A percentile compares a stretch with the other conserved stretches of the same genome.
phyloP scores from a whole-genome alignment of 2,113 vertebrate species.

The Heterotis niloticus region DNA sequence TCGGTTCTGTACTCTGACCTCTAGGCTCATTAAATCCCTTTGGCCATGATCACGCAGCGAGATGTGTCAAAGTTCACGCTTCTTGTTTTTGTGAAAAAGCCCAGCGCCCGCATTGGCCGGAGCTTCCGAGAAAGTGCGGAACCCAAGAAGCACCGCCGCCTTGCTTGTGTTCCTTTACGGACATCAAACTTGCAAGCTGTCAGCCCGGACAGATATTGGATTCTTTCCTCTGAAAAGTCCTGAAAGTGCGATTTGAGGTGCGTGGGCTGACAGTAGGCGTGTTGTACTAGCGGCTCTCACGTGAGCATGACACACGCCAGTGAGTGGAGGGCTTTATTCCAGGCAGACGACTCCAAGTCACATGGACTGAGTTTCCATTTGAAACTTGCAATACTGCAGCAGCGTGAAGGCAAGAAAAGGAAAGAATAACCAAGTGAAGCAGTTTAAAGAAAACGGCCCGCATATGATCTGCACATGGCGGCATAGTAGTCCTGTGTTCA shows the following conservation, averaged over 20 bases:
- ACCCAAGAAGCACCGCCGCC: background rate
- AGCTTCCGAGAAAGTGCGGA: no score
- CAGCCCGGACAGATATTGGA: background rate
- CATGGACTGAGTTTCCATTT: slow-evolving; percentile 63
- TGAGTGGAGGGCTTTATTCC: slow-evolving; percentile 52
- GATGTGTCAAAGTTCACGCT: no score
- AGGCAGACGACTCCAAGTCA: slow-evolving; percentile 52
- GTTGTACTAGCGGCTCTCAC: background rate
- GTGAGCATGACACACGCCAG: slow-evolving; percentile 17
- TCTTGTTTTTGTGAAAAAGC: no score
- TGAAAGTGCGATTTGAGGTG: background rate
- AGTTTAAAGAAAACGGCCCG: slow-evolving; percentile 36
- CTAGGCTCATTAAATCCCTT: no score
- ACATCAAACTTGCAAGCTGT: background rate
- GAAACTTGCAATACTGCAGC: slow-evolving; percentile 79
- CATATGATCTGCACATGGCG: slow-evolving; percentile 95
- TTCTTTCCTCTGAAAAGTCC: background rate
- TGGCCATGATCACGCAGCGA: no score
- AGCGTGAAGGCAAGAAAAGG: slow-evolving; percentile 53
- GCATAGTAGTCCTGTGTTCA: slow-evolving; percentile 81
- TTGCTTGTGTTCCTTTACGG: background rate
- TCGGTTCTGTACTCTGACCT: no score
- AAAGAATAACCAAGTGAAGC: slow-evolving; percentile 12
- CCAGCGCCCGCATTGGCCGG: no score
- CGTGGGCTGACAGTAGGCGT: background rate